phyloP scores from a whole-genome alignment of 2,888 invertebrate genomes.

The Yponomeuta evonymella region DNA sequence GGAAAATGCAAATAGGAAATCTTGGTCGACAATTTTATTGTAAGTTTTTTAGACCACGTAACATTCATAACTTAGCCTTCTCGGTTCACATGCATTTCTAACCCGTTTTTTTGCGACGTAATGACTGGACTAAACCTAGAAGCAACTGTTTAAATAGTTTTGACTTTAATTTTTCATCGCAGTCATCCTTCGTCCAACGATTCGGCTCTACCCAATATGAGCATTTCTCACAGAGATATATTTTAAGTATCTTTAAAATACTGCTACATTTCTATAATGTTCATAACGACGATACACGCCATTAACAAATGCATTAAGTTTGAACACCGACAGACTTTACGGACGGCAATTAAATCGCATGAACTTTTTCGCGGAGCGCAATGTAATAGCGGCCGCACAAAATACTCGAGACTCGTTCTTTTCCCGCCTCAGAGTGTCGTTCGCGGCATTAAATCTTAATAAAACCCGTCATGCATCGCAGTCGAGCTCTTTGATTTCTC shows the following conservation, averaged over 20 bases:
- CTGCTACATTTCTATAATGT: background rate
- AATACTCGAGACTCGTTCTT: slow-evolving; percentile 46
- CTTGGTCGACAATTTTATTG: no score
- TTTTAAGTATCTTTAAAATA: background rate
- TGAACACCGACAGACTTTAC: background rate
- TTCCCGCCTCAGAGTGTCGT: slow-evolving; percentile 73
- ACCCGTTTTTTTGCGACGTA: no score
- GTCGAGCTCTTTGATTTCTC: slow-evolving; percentile 72
- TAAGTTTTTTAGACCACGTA: no score
- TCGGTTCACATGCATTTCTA: no score
- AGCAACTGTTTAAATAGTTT: no score
- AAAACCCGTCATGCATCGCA: slow-evolving; percentile 72
- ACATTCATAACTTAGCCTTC: no score
- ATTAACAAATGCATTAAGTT: slow-evolving; percentile 6
- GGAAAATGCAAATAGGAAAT: no score
- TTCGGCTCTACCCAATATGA: no score
- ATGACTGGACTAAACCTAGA: no score
- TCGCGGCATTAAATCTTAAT: slow-evolving; percentile 73
- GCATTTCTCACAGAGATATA: no score
- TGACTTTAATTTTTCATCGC: no score
- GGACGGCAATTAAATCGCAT: slow-evolving; percentile 17
- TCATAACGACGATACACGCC: background rate
- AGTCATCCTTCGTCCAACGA: no score
- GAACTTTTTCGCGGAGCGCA: slow-evolving; percentile 11
- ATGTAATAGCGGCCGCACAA: slow-evolving; percentile 17